phyloP scores from a whole-genome alignment of 2,888 invertebrate genomes.

The Cheilosia impressa region DNA sequence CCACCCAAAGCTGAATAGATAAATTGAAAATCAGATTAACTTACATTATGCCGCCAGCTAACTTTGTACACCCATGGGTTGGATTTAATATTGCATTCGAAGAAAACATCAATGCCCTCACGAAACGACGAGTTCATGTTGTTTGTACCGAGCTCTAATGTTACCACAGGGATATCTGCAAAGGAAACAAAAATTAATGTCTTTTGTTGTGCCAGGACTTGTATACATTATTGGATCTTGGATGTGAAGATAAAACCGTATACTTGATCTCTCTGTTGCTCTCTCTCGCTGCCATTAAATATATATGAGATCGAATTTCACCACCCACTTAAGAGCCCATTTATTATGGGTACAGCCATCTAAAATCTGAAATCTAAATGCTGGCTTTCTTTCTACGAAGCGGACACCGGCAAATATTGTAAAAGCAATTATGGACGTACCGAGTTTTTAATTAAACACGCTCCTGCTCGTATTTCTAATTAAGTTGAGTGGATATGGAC shows the following conservation, averaged over 20 bases:
- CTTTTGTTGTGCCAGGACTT: neutral
- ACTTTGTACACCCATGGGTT: constrained; percentile 93
- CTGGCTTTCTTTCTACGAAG: too few relatives aligned
- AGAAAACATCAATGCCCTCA: constrained; percentile 95
- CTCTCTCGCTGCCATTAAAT: neutral
- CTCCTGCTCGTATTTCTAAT: constrained; percentile 33
- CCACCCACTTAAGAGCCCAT: neutral
- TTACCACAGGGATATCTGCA: constrained; percentile 93
- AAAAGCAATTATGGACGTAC: neutral
- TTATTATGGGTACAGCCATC: neutral
- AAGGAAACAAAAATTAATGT: constrained; percentile 66
- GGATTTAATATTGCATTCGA: constrained; percentile 94
- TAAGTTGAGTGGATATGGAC: constrained; percentile 20
- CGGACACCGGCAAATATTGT: neutral
- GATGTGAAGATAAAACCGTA: neutral
- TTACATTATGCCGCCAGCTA: constrained; percentile 91
- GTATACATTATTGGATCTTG: neutral
- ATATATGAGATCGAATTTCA: neutral
- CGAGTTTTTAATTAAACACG: constrained; percentile 25
- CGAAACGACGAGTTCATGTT: constrained; percentile 90
- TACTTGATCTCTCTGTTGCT: neutral
- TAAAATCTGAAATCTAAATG: too few relatives aligned
- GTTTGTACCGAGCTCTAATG: constrained; percentile 92
- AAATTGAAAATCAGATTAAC: constrained; percentile 78
- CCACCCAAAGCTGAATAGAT: neutral